phyloP scores from a whole-genome alignment of 2,888 invertebrate species.

The Ommatoiulus sabulosus region DNA sequence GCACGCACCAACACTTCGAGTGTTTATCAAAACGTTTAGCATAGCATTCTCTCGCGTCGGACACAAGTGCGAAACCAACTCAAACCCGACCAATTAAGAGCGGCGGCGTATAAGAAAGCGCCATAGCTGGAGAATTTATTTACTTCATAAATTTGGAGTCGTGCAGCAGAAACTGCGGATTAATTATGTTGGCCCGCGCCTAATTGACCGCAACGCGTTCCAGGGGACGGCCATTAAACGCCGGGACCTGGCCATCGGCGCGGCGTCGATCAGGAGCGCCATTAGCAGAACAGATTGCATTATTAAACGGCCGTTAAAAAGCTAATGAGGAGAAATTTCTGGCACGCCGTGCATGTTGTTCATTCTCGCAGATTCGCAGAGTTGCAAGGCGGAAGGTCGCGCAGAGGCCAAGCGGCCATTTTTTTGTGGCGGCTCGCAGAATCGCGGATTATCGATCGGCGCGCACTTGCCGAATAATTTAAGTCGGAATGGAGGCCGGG shows the following conservation, averaged over 20 bases:
- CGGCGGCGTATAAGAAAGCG: too few relatives aligned
- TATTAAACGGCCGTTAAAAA: not conserved
- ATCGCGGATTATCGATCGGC: constrained; percentile 21
- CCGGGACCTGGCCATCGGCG: not conserved
- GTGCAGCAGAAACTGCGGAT: not conserved
- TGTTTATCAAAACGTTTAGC: too few relatives aligned
- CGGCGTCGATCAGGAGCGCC: not conserved
- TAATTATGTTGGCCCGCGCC: constrained; percentile 2
- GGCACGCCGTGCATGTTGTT: not conserved
- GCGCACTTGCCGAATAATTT: not conserved
- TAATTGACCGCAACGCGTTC: constrained; percentile 28
- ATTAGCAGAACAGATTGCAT: not conserved
- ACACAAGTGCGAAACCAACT: too few relatives aligned
- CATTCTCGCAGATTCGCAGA: not conserved
- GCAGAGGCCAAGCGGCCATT: constrained; percentile 14
- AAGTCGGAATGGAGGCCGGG: not conserved
- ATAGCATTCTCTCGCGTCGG: too few relatives aligned
- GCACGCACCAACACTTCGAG: too few relatives aligned
- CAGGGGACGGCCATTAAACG: not conserved
- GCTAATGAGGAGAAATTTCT: constrained; percentile 9
- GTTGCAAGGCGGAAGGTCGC: not conserved
- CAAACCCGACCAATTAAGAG: not conserved
- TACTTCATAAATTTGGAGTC: not conserved
- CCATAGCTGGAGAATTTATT: not conserved
- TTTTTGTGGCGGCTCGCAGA: not conserved